Evolutionary conservation across 2,797 vertebrate genomes (phyloP).

Genomic region (Tapera naevia): DNA sequence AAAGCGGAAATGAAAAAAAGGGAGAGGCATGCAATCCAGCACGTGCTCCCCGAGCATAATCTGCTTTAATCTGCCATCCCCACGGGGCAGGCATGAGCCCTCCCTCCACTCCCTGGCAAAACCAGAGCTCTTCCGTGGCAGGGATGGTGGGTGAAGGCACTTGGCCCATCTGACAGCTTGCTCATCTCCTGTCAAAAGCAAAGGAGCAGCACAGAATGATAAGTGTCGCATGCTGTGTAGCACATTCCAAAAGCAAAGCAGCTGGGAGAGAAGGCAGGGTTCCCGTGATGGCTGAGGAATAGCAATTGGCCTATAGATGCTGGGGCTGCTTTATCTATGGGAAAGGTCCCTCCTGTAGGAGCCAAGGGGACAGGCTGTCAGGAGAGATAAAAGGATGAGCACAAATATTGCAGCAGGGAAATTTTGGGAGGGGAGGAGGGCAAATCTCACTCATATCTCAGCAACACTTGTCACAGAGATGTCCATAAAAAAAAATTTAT

Average conservation of each 20-base stretch:
- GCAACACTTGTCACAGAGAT: rapidly evolving
- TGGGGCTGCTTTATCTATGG: neutral
- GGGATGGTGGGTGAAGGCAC: neutral
- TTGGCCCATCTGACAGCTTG: neutral
- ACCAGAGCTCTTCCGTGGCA: neutral
- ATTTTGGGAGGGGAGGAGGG: neutral
- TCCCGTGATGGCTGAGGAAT: neutral
- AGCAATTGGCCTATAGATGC: neutral
- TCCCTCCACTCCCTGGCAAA: neutral
- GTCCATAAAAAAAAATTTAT: neutral
- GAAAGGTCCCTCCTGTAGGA: neutral
- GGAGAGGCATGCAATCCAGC: neutral
- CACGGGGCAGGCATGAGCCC: neutral
- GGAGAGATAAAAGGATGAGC: neutral
- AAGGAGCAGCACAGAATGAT: neutral
- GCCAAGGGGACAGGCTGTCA: neutral
- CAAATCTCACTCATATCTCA: neutral
- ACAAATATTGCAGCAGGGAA: neutral
- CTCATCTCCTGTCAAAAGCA: neutral
- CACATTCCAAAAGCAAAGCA: slow-evolving; percentile 18
- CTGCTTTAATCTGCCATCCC: neutral
- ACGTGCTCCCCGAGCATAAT: neutral
- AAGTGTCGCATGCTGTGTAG: slow-evolving; percentile 2
- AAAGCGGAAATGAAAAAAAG: neutral
- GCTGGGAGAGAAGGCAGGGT: neutral